These are phyloP conservation scores for Amphipoea oculea DNA, from an alignment of 2,888 invertebrate species.

Conservation along the genomic window DNA sequence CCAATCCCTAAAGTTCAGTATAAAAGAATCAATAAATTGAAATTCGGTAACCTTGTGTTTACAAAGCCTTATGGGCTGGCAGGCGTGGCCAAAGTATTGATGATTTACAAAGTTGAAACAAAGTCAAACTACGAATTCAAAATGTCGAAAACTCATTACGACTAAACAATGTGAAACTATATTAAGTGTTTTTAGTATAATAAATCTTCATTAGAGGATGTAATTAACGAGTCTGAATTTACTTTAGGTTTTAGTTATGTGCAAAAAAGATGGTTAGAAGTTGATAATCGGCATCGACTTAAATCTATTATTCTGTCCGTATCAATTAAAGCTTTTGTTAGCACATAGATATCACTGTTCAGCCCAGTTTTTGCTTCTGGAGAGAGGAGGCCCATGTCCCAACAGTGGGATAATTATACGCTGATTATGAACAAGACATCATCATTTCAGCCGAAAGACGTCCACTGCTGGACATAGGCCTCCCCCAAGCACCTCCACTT, in stretches of 20 bases:
- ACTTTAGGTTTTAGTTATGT: not conserved
- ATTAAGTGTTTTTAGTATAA: slow-evolving; percentile 2
- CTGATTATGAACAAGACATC: slow-evolving; percentile 1
- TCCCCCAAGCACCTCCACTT: too few species aligned
- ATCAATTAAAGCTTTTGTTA: not conserved
- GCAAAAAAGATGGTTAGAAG: not conserved
- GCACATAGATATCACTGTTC: not conserved
- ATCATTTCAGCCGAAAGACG: too few species aligned
- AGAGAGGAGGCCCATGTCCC: not conserved
- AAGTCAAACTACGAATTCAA: slow-evolving; percentile 17
- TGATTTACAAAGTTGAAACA: slow-evolving; percentile 48
- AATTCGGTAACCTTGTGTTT: slow-evolving; percentile 7
- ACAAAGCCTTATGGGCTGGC: slow-evolving; percentile 15
- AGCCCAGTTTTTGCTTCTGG: too few species aligned
- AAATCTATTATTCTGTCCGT: not conserved
- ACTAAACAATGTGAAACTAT: slow-evolving; percentile 28
- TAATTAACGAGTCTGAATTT: not conserved
- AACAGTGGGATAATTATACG: not conserved
- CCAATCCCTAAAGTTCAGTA: not conserved
- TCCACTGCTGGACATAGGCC: too few species aligned
- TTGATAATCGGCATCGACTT: not conserved
- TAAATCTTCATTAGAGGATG: slow-evolving; percentile 8
- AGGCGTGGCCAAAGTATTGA: slow-evolving; percentile 33
- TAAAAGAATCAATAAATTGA: slow-evolving; percentile 23
- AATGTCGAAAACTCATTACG: slow-evolving; percentile 29